Evolutionary conservation across 92 coral and sea anemone genomes (phyloP), one percentile per base, ranked within the genome.

Genomic region (Pocillopora grandis): DNA sequence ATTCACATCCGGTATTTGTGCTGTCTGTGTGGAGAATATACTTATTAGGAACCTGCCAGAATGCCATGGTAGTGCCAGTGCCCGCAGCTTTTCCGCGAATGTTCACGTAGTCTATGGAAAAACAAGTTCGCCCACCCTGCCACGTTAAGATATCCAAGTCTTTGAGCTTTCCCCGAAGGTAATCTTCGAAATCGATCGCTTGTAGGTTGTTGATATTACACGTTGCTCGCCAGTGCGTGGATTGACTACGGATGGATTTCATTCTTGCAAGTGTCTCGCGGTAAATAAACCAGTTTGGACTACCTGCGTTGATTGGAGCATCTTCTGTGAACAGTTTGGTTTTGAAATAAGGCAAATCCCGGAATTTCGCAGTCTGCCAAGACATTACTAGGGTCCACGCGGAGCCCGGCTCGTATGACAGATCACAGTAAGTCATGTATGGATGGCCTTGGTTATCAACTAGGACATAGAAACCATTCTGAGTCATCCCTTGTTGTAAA

Each of bases 381-480:
- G 89, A 86, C 62, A 78, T 56, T 13, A 86, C 52, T 3, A 86
- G 85, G 12, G 89, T 86, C 89, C 89, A 86, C 2, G 89, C 89
- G 15, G 89, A 70, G 12, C 62, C 67, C 16, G 89, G 89, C 55
- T 86, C 89, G 12, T 69, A 68, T 31, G 71, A 71, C 56, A 86
- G 82, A 66, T 86, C 89, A 21, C 89, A 79, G 12, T 12, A 67
- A 16, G 52, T 63, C 57, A 21, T 12, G 80, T 76, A 88, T 2
- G 20, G 27, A 9, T n/a, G 57, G 10, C 19, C 85, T 4, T 73
- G 16, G 19, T 73, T 17, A 55, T 88, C 90, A 36, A 58, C 21
- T 16, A 88, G 72, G 9, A 21, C 3, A 58, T 75, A 88, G 12
- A 42, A 58, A 12, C 84, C 87, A 59, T 79, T 65, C 14, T 16